phyloP scores from a whole-genome alignment of 2,797 vertebrate species.

The Semaprochilodus insignis region DNA sequence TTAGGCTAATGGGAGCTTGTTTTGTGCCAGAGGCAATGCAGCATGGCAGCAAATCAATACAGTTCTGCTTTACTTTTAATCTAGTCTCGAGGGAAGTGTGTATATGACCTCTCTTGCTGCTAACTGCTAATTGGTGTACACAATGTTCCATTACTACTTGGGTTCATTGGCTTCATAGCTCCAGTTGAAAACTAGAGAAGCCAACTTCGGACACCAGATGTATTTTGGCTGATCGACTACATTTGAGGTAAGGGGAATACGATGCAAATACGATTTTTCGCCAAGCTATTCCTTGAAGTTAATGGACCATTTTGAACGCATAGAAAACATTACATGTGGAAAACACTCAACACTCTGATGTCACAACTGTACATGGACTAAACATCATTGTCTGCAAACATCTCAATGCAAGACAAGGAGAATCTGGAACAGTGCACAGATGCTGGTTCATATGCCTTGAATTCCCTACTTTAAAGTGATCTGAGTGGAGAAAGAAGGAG shows the following conservation, averaged over 20 bases:
- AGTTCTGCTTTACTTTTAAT: too few species aligned
- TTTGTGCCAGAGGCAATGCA: too few species aligned
- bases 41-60: too few species aligned
- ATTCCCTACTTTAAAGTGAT: slow-evolving; percentile 37
- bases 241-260: not conserved
- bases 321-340: not conserved
- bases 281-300: not conserved
- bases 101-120: too few species aligned
- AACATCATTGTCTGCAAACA: not conserved
- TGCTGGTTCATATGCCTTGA: slow-evolving; percentile 56
- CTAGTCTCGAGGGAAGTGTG: not conserved
- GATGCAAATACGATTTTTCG: not conserved
- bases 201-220: not conserved
- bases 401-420: not conserved
- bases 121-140: not conserved
- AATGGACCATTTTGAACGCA: not conserved
- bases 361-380: not conserved
- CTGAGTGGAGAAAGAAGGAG: slow-evolving; percentile 44
- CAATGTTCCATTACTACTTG: not conserved
- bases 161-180: not conserved
- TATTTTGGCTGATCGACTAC: not conserved
- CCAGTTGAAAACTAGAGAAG: not conserved
- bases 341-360: not conserved
- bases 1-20: not conserved
- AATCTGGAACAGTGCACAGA: not conserved